Percentiles rank a stretch among this genome's conserved stretches.
Conservation (phyloP, 2,888 invertebrate species). For the Lasioglossum oenotherae region DNA sequence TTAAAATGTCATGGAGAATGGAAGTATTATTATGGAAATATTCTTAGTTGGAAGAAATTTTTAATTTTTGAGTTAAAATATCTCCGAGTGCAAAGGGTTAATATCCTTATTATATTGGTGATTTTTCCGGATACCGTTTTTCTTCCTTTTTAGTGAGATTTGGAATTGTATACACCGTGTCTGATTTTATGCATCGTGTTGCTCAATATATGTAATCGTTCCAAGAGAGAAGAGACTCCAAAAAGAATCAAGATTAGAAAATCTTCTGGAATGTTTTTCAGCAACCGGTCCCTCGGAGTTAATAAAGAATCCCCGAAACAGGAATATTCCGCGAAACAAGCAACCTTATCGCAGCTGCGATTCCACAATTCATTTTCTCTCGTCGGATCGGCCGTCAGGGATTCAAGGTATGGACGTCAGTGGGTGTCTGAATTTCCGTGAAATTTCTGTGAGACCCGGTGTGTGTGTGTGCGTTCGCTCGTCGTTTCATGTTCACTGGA, state of each 20-base stretch:
- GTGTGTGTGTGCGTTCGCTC: not conserved
- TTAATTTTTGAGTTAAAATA: too few relatives aligned
- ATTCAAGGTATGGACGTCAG: not conserved
- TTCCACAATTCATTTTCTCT: not conserved
- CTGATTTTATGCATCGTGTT: too few relatives aligned
- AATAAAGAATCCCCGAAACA: not conserved
- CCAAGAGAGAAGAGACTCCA: not conserved
- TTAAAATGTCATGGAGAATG: too few relatives aligned
- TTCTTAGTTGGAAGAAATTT: too few relatives aligned
- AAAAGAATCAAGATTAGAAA: not conserved
- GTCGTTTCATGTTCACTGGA: conserved; percentile 14
- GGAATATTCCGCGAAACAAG: not conserved
- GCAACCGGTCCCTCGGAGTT: not conserved
- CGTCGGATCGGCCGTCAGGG: not conserved
- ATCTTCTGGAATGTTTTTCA: not conserved
- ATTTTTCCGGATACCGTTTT: too few relatives aligned
- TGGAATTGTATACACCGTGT: too few relatives aligned
- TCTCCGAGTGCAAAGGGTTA: too few relatives aligned
- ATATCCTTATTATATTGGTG: too few relatives aligned
- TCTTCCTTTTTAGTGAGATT: too few relatives aligned
- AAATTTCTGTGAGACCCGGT: conserved; percentile 21
- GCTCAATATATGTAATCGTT: too few relatives aligned
- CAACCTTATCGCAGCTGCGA: not conserved
- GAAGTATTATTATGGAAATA: too few relatives aligned
- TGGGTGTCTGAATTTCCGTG: conserved; percentile 25